A percentile compares a stretch with the other conserved stretches of the same genome.
These are phyloP conservation scores for Pseudochirops cupreus DNA, from an alignment of 2,797 vertebrate species.

Conservation along the genomic window DNA sequence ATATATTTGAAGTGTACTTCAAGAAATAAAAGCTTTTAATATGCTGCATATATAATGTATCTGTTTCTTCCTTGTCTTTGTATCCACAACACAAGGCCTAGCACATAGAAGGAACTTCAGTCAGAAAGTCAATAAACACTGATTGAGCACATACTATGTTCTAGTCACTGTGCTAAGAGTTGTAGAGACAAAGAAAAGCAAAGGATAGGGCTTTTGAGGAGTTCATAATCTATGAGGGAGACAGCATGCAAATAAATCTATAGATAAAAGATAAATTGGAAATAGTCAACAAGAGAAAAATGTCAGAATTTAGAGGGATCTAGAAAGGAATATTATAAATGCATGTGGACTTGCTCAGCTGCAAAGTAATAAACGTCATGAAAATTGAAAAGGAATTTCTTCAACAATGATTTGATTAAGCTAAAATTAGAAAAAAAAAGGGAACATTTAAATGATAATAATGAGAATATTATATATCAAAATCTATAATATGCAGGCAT, in stretches of 20 bases:
- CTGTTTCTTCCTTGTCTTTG: neutral
- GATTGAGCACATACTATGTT: neutral
- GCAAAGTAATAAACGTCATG: neutral
- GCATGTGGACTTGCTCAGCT: neutral
- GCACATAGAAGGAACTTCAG: neutral
- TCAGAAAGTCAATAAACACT: neutral
- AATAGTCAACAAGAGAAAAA: neutral
- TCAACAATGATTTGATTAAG: neutral
- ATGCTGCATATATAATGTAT: neutral
- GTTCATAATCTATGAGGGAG: neutral
- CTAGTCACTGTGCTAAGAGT: neutral
- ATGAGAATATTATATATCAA: neutral
- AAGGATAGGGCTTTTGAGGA: neutral
- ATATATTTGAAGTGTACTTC: neutral
- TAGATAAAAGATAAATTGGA: neutral
- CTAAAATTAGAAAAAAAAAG: neutral
- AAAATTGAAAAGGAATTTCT: neutral
- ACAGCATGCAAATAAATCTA: neutral
- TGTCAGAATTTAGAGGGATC: neutral
- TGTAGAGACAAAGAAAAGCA: neutral
- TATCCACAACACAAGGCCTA: neutral
- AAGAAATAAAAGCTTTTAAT: neutral
- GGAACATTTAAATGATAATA: neutral
- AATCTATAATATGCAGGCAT: neutral
- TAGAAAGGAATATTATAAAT: neutral